These are phyloP conservation scores for Dryoscopus gambensis DNA, from an alignment of 2,113 vertebrate species.

Conservation along the genomic window DNA sequence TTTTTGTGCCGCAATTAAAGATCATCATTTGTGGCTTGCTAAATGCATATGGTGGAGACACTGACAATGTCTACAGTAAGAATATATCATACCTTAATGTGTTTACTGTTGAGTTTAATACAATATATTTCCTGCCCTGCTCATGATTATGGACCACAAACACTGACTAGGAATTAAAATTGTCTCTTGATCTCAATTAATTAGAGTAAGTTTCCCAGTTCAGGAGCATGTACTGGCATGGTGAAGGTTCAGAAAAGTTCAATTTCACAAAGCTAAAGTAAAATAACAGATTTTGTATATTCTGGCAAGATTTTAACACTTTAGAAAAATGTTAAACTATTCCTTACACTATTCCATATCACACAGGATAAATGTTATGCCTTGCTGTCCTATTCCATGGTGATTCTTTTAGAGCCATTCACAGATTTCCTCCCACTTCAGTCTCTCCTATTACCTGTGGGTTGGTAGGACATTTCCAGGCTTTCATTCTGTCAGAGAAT, in stretches of 20 bases:
- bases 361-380: background rate
- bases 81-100: background rate
- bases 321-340: background rate
- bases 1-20: background rate
- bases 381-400: background rate
- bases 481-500: background rate
- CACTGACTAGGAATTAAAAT: background rate
- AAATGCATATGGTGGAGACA: background rate
- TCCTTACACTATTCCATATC: background rate
- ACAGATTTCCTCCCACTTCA: background rate
- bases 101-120: background rate
- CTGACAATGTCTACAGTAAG: background rate
- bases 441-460: background rate
- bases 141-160: background rate
- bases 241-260: background rate
- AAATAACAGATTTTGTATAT: background rate
- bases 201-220: background rate
- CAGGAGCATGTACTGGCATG: background rate
- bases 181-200: background rate
- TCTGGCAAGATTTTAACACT: background rate
- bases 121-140: background rate
- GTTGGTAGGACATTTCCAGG: background rate
- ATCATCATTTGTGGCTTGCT: background rate
- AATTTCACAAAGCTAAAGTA: background rate
- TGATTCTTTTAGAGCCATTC: background rate